Evolutionary conservation across 2,113 vertebrate genomes (phyloP), one percentile per base, ranked within the genome.

Genomic region (Pimephales promelas): DNA sequence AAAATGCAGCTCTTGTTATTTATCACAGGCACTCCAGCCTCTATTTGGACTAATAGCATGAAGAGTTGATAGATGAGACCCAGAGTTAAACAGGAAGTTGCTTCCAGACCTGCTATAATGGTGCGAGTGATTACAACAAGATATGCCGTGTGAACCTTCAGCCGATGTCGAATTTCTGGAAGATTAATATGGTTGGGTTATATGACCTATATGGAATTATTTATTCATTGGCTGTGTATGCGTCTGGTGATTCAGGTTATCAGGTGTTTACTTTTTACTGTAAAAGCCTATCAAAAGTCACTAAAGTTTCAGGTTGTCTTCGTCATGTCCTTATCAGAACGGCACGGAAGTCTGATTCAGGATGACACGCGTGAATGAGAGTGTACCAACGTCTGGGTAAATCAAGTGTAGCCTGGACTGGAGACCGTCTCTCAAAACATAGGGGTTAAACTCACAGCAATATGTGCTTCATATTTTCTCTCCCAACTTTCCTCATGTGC

Each of bases 11-110:
- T 64, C 56, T 64, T 80, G 18, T 26, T 70, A 40, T 81, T 14
- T 34, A 10, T 31, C 43, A 49, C 59, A 34, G 10, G 31, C 1
- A 2, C 31, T 45, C 14, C 22, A 34, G 52, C 1, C n/a, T 57
- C 28, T 47, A 57, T 78, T 47, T 68, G 22, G 13, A 26, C 56
- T 5, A 79, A 62, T 24, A 6, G 26, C 74, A 57, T 57, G 16
- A 77, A 40, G 74, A 22, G 77, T 34, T 74, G 52, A 62, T 8
- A 34, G 70, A 82, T 18, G 74, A 34, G 28, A 34, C 31, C 36
- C 52, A 71, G 26, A 70, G 49, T 72, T n/a, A 43, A 75, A 81
- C 64, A 81, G 24, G 40, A 57, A 84, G 68, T 61, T 62, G 79
- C 18, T 78, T 78, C 49, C 79, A 81, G 79, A 40, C 64, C 10